Evolutionary conservation across 2,797 vertebrate species (phyloP).

Genomic region (Pipistrellus nathusii): DNA sequence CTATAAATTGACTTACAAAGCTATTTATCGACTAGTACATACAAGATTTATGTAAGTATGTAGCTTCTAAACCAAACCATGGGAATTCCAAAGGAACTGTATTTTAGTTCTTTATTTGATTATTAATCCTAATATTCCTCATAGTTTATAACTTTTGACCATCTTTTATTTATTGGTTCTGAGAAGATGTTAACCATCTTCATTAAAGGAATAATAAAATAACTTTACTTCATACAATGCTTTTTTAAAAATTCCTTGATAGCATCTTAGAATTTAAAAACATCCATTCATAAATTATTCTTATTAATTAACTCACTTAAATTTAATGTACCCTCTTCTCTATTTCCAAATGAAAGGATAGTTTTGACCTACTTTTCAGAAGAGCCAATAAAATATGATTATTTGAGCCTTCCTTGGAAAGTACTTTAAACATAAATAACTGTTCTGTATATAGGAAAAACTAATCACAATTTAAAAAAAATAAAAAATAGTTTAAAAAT

Average conservation of each 20-base stretch:
- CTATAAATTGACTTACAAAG: not conserved
- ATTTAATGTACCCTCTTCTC: not conserved
- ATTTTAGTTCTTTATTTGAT: not conserved
- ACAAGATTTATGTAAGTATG: not conserved
- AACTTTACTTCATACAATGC: not conserved
- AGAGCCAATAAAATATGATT: conserved; percentile 60
- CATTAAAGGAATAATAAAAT: not conserved
- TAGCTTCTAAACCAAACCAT: not conserved
- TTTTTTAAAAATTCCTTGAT: conserved; percentile 34
- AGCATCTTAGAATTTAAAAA: conserved; percentile 40
- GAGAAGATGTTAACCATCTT: not conserved
- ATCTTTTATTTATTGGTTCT: conserved; percentile 1
- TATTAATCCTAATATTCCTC: not conserved
- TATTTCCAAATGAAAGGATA: conserved; percentile 62
- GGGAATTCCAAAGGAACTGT: not conserved
- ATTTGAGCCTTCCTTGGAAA: not conserved
- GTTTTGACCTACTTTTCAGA: conserved; percentile 36
- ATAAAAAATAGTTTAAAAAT: conserved; percentile 3
- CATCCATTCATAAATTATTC: conserved; percentile 20
- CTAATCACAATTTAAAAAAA: not conserved
- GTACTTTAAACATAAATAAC: conserved; percentile 54
- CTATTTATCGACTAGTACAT: not conserved
- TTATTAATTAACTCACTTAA: conserved; percentile 65
- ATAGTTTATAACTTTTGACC: not conserved
- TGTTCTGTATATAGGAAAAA: conserved; percentile 32